phyloP scores from a whole-genome alignment of 2,113 vertebrate genomes.

The Cyprinodon variegatus region DNA sequence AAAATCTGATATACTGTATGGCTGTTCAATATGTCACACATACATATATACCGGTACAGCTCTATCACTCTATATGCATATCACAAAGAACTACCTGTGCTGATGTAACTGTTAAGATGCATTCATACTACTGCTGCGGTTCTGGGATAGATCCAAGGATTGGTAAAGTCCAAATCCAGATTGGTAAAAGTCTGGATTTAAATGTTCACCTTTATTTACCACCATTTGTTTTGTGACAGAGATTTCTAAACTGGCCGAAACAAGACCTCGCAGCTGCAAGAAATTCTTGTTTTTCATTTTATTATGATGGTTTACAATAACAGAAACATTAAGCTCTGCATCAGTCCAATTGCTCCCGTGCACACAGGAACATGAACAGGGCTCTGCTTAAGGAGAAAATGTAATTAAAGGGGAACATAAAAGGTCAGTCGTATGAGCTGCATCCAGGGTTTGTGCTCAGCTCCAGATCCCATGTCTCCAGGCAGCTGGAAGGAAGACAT shows the following conservation, averaged over 20 bases:
- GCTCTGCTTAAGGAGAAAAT: conserved; percentile 13
- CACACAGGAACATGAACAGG: conserved; percentile 23
- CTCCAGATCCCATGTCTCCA: conserved; percentile 10
- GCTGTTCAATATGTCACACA: not conserved
- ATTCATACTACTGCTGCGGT: too few relatives aligned
- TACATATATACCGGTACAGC: not conserved
- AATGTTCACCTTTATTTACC: too few relatives aligned
- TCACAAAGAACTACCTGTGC: not conserved
- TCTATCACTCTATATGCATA: not conserved
- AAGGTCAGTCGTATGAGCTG: conserved; percentile 1
- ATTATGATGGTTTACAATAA: not conserved
- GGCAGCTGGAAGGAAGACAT: conserved; percentile 22
- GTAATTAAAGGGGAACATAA: not conserved
- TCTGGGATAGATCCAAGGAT: too few relatives aligned
- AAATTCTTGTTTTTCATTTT: too few relatives aligned
- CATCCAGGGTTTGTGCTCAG: conserved; percentile 8
- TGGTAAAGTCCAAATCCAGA: too few relatives aligned
- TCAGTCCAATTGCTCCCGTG: conserved; percentile 3
- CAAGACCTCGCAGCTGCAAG: too few relatives aligned
- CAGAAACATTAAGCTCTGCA: conserved; percentile 12
- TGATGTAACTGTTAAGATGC: not conserved
- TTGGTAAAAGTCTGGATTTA: too few relatives aligned
- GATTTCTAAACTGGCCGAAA: too few relatives aligned
- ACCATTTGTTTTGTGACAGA: too few relatives aligned
- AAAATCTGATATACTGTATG: not conserved